Conservation (phyloP, 2,113 vertebrate genomes). For the Myotis yumanensis region DNA sequence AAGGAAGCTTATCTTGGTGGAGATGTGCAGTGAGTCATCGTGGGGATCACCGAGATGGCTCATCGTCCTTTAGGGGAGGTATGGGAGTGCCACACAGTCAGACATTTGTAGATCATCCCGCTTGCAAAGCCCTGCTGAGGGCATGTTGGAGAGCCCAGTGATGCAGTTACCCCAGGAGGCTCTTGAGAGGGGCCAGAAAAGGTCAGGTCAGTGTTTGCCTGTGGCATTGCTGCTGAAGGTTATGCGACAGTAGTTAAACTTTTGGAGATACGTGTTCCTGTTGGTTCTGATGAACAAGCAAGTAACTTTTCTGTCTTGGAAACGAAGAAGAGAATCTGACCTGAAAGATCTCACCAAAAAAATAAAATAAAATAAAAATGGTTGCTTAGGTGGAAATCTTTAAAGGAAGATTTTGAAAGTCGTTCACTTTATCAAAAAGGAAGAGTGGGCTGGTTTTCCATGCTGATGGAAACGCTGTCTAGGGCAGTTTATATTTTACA, state of each 20-base stretch:
- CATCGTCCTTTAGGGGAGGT: neutral
- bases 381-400: neutral
- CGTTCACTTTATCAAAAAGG: neutral
- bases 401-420: conserved; percentile 28
- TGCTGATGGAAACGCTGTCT: neutral
- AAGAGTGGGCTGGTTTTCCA: neutral
- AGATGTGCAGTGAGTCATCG: neutral
- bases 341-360: neutral
- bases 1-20: neutral
- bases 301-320: neutral
- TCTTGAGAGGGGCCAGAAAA: neutral
- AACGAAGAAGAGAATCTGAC: neutral
- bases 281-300: neutral
- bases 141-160: neutral
- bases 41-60: neutral
- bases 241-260: neutral
- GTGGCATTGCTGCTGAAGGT: neutral
- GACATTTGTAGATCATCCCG: neutral
- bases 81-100: neutral
- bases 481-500: neutral
- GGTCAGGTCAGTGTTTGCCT: neutral
- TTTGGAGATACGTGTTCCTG: neutral
- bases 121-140: neutral
- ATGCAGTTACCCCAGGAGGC: neutral
- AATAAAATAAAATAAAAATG: neutral